Evolutionary conservation across 2,797 vertebrate genomes (phyloP), one percentile per base, ranked within the genome.

Genomic region (Galago senegalensis): DNA sequence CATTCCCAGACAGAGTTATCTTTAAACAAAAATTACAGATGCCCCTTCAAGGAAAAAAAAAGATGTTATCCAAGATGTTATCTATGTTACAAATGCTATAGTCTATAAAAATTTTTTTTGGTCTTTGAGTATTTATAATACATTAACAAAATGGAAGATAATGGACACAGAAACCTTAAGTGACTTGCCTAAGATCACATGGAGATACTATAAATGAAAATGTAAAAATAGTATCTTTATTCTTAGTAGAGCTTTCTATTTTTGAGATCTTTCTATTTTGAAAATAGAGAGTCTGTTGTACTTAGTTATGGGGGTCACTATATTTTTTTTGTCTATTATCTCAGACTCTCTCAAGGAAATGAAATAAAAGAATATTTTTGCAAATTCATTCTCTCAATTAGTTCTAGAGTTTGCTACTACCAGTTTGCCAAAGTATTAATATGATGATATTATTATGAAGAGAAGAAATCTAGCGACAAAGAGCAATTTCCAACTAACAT

Each of bases 1-100:
- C 1, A 20, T 87, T 80, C 17, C 85, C 65, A 89, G 53, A 87
- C 11, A 73, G 40, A 58, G 46, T 63, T 63, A 20, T 79, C 16
- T 92, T 72, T 53, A 95, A 90, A 65, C 65, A 93, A 92, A 94
- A 77, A 92, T 73, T 67, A 82, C 25, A 89, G 86, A 11, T 93
- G 61, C 72, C 40, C 20, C 27, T 76, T 92, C 73, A 82, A 67
- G 89, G 53, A 77, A 4, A 0, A 14, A 3, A 29, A 65, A 61
- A 31, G 27, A 14, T 53, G 49, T 49, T 49, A 49, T 3, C 10
- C 61, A 79, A 81, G 23, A 46, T 72, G 83, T 61, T 85, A 81
- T 13, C 53, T 91, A n/a, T 49, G 31, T 73, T 82, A 43, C 93
- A 95, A 96, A 75, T 76, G 58, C 11, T 92, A 69, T 12, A 67